phyloP scores from a whole-genome alignment of 2,888 invertebrate species.

The Spodoptera littoralis region DNA sequence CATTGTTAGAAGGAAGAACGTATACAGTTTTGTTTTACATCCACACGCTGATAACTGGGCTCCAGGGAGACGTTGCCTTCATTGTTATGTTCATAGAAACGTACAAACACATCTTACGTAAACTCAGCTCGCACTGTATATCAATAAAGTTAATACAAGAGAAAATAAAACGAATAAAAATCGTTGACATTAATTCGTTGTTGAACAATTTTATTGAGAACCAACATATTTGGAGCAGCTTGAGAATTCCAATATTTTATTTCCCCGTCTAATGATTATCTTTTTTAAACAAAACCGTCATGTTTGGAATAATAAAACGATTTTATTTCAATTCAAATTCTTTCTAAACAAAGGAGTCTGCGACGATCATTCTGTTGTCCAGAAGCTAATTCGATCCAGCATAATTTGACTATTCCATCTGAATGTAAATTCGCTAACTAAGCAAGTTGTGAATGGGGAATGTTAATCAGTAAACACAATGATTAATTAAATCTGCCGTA shows the following conservation, averaged over 20 bases:
- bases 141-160: not conserved
- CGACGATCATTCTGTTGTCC: slow-evolving; percentile 28
- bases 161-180: too few species aligned
- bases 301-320: not conserved
- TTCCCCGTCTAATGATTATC: too few species aligned
- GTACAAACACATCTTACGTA: slow-evolving; percentile 13
- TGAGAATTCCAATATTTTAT: too few species aligned
- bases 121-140: not conserved
- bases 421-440: slow-evolving; percentile 81
- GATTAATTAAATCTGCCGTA: slow-evolving; percentile 83
- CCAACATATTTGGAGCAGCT: too few species aligned
- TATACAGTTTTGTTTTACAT: slow-evolving; percentile 46
- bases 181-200: too few species aligned
- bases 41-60: slow-evolving; percentile 29
- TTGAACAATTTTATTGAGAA: too few species aligned
- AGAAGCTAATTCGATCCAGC: slow-evolving; percentile 56
- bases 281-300: too few species aligned
- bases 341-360: slow-evolving; percentile 29
- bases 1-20: slow-evolving; percentile 33
- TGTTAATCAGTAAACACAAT: slow-evolving; percentile 85
- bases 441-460: slow-evolving; percentile 74
- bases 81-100: slow-evolving; percentile 39
- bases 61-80: slow-evolving; percentile 32
- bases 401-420: slow-evolving; percentile 77
- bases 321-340: not conserved